phyloP scores from a whole-genome alignment of 2,113 vertebrate species.

The Leiothrix lutea region DNA sequence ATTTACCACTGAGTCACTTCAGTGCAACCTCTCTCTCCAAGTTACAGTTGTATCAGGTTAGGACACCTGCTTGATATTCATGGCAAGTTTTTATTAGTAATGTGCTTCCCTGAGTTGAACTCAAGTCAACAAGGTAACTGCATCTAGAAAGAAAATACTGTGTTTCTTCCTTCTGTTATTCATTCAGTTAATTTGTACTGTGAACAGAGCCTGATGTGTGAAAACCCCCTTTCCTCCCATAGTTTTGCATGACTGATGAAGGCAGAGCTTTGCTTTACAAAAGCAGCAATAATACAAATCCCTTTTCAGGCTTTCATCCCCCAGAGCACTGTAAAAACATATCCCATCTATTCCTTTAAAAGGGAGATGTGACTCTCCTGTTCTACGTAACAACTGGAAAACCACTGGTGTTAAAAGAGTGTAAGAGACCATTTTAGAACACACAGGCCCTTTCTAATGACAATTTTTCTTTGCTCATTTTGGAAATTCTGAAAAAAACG shows the following conservation, averaged over 20 bases:
- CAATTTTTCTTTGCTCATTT: not conserved
- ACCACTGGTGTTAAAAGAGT: not conserved
- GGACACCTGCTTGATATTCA: not conserved
- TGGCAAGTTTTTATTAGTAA: not conserved
- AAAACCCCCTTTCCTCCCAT: not conserved
- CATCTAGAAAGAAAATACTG: not conserved
- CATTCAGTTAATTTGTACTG: not conserved
- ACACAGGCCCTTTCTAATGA: not conserved
- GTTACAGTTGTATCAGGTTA: not conserved
- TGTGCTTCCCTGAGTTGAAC: not conserved
- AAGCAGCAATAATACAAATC: not conserved
- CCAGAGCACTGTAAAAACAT: not conserved
- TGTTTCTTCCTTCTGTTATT: not conserved
- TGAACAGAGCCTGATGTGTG: not conserved
- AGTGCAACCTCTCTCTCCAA: not conserved
- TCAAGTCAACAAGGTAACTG: not conserved
- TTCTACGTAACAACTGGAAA: not conserved
- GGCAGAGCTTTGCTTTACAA: not conserved
- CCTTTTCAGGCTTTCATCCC: not conserved
- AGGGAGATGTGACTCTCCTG: not conserved
- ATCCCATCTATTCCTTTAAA: not conserved
- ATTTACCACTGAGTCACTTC: not conserved
- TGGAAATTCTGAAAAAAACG: not conserved
- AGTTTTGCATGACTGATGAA: not conserved
- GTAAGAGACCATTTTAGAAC: not conserved